Evolutionary conservation across 2,797 vertebrate genomes (phyloP).

Genomic region (Sebastes melanostomus): DNA sequence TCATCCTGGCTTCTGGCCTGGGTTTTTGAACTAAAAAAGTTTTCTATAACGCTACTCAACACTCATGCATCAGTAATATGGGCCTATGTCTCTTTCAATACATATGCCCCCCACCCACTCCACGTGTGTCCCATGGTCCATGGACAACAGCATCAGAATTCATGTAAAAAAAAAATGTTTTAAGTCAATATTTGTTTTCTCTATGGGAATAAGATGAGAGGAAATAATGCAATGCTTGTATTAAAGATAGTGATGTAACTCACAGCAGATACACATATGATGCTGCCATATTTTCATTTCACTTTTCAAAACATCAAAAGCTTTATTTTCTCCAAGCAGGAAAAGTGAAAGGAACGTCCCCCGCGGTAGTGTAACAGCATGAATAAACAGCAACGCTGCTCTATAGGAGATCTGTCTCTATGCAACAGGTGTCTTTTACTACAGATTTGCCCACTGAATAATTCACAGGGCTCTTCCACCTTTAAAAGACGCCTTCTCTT

Average conservation of each 20-base stretch:
- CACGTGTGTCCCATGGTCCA: background rate
- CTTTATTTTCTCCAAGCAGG: slow-evolving; percentile 1
- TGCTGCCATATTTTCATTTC: background rate
- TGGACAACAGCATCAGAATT: background rate
- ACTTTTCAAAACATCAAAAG: slow-evolving; percentile 1
- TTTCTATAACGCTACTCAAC: background rate
- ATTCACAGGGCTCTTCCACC: slow-evolving; percentile 80
- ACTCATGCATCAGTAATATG: background rate
- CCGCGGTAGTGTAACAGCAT: background rate
- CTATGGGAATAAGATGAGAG: background rate
- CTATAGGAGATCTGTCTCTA: slow-evolving; percentile 19
- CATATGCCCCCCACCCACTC: background rate
- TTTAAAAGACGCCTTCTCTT: slow-evolving; percentile 73
- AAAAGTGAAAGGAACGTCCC: background rate
- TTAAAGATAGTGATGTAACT: background rate
- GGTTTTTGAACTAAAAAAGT: background rate
- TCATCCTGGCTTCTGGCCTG: background rate
- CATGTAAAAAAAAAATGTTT: background rate
- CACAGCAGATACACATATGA: background rate
- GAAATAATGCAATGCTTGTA: background rate
- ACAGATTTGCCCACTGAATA: slow-evolving; percentile 79
- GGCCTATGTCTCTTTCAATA: background rate
- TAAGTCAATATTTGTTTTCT: background rate
- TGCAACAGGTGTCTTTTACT: slow-evolving; percentile 83
- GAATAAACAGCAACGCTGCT: slow-evolving; percentile 37